These are phyloP conservation scores for Arenicola marina DNA, from an alignment of 2,888 invertebrate genomes.

Conservation along the genomic window DNA sequence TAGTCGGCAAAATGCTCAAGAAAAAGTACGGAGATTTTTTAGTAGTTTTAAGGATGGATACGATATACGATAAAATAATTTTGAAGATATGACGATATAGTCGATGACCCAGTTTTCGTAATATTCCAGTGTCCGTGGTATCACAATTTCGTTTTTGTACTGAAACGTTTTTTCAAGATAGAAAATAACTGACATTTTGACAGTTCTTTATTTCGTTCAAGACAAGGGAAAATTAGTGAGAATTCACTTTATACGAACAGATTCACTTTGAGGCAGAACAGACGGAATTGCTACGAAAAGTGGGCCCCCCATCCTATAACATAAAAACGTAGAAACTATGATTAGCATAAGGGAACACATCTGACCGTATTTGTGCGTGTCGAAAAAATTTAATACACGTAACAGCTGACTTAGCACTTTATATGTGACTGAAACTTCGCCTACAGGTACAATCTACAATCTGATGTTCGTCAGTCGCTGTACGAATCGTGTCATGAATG, in stretches of 20 bases:
- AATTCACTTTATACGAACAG: too few relatives aligned
- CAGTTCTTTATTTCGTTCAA: background rate
- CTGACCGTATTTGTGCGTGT: too few relatives aligned
- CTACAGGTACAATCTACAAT: conserved; percentile 76
- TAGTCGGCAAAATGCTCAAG: conserved; percentile 86
- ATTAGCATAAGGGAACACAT: background rate
- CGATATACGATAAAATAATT: too few relatives aligned
- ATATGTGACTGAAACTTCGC: background rate
- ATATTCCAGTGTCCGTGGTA: background rate
- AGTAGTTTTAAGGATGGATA: too few relatives aligned
- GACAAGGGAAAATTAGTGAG: too few relatives aligned
- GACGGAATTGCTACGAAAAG: too few relatives aligned
- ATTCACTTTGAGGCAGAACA: too few relatives aligned
- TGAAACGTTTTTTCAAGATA: background rate
- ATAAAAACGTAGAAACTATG: too few relatives aligned
- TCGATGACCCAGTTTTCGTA: background rate
- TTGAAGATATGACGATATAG: too few relatives aligned
- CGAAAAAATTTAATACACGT: too few relatives aligned
- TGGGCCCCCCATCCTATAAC: too few relatives aligned
- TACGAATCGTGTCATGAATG: conserved; percentile 87
- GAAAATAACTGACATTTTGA: background rate
- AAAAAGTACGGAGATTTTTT: conserved; percentile 75
- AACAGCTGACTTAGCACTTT: background rate
- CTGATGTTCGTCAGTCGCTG: conserved; percentile 85
- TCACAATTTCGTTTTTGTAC: background rate